These are phyloP conservation scores for Neodiprion virginianus DNA, from an alignment of 1,140 invertebrate genomes.

Conservation along the genomic window DNA sequence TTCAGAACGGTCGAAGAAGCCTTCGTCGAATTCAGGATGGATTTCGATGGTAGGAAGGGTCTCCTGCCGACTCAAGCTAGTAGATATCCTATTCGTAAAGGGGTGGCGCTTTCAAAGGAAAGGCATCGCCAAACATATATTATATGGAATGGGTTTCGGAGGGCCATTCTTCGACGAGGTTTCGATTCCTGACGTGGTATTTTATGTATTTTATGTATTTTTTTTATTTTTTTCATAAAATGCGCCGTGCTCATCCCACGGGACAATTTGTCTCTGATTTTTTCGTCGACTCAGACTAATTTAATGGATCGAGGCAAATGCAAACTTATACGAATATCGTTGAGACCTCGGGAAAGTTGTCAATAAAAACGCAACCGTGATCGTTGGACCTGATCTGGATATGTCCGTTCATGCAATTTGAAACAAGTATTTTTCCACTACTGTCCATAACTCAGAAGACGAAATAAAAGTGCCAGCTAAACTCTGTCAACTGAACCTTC, in stretches of 20 bases:
- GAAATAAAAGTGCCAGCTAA: not conserved
- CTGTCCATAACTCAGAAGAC: not conserved
- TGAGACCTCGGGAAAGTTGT: too few relatives aligned
- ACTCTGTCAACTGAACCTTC: not conserved
- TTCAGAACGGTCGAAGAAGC: not conserved
- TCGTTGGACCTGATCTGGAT: too few relatives aligned
- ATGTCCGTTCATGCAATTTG: not conserved
- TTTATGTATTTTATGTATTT: not conserved
- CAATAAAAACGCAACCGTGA: too few relatives aligned
- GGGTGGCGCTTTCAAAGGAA: not conserved
- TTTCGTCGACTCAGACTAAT: not conserved
- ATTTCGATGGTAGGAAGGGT: not conserved
- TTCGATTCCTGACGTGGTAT: not conserved
- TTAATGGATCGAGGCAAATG: not conserved
- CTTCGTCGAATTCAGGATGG: not conserved
- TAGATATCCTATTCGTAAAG: constrained; percentile 1
- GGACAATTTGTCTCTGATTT: not conserved
- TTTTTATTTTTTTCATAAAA: too few relatives aligned
- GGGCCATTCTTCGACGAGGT: not conserved
- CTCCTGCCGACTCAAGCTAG: not conserved
- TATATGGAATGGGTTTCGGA: not conserved
- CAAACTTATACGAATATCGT: too few relatives aligned
- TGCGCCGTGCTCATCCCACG: too few relatives aligned
- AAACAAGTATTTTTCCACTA: not conserved
- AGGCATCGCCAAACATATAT: not conserved